Evolutionary conservation across 2,888 invertebrate genomes (phyloP).

Genomic region (Lymantria dispar): DNA sequence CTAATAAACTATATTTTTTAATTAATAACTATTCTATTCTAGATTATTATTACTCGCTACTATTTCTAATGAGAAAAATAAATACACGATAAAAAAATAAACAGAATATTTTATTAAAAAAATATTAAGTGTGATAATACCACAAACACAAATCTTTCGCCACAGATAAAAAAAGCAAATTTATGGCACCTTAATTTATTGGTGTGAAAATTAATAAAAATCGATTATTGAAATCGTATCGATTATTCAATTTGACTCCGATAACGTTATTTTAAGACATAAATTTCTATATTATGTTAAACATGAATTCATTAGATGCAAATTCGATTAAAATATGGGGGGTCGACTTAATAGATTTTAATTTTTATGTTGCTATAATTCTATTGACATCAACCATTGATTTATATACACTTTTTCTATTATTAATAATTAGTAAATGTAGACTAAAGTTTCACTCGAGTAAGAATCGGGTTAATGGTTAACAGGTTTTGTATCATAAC

Average conservation of each 20-base stretch:
- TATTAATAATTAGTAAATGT: conserved; percentile 14
- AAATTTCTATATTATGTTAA: conserved; percentile 46
- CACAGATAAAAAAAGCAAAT: conserved; percentile 8
- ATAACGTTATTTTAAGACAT: conserved; percentile 42
- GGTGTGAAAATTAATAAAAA: conserved; percentile 27
- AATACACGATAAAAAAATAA: conserved; percentile 3
- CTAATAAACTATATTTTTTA: too few relatives aligned
- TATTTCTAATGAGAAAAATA: background rate
- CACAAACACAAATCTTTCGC: conserved; percentile 3
- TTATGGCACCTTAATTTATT: conserved; percentile 13
- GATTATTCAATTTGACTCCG: conserved; percentile 23
- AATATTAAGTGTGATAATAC: background rate
- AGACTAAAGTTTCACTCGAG: background rate
- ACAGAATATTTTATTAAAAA: background rate
- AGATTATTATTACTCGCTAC: too few relatives aligned
- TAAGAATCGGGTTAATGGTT: background rate
- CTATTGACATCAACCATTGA: conserved; percentile 2
- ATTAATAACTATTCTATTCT: too few relatives aligned
- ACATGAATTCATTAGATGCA: conserved; percentile 47
- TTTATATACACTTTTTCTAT: conserved; percentile 2
- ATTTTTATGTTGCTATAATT: conserved; percentile 26
- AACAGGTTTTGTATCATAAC: background rate
- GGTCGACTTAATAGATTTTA: conserved; percentile 41
- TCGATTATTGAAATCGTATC: conserved; percentile 17
- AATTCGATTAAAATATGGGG: conserved; percentile 41